Conservation (phyloP, 2,797 vertebrate species). For the Chaetophractus vellerosus region DNA sequence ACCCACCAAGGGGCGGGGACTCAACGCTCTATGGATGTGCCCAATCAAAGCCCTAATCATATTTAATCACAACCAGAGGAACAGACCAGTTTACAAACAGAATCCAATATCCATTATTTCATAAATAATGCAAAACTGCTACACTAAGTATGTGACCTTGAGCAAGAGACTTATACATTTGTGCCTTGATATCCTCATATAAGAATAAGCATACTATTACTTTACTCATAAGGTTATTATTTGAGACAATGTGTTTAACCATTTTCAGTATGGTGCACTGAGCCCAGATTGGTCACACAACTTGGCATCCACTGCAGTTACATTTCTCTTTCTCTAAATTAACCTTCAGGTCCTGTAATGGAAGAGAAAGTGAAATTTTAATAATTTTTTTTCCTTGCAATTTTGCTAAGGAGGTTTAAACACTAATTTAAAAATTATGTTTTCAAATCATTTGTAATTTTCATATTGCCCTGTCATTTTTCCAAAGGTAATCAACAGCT, state of each 20-base stretch:
- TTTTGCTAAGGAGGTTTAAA: background rate
- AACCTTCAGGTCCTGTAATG: background rate
- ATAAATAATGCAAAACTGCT: no score
- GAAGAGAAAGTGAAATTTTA: background rate
- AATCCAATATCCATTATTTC: no score
- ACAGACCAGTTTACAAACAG: no score
- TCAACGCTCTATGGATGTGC: no score
- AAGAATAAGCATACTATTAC: background rate
- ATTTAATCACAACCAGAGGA: no score
- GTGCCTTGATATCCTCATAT: background rate
- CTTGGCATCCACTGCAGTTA: background rate
- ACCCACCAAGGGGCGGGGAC: no score
- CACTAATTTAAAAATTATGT: background rate
- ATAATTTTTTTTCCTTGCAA: background rate
- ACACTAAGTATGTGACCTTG: background rate
- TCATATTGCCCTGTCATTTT: background rate
- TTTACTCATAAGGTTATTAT: background rate
- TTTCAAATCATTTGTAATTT: background rate
- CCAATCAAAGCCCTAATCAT: no score
- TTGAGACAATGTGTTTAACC: no score
- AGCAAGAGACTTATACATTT: background rate
- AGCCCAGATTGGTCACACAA: rapidly evolving
- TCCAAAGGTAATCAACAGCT: background rate
- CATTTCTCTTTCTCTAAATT: background rate
- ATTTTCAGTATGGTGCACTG: rapidly evolving